Conservation (phyloP, 2,888 invertebrate genomes). For the Octodonta nipae region DNA sequence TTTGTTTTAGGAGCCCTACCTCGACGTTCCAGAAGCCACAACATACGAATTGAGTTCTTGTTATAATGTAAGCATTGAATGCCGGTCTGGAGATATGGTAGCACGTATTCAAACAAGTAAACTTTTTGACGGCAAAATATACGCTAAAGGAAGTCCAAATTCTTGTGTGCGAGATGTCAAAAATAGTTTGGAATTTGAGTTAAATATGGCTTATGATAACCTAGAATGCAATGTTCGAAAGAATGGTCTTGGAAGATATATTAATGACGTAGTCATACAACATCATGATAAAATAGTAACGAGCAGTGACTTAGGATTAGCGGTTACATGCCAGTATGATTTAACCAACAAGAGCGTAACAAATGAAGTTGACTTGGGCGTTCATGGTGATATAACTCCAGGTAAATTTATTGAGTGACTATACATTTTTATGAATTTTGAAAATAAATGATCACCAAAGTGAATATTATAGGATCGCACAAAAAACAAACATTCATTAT, state of each 20-base stretch:
- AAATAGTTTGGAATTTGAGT: slow-evolving; percentile 76
- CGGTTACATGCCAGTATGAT: slow-evolving; percentile 88
- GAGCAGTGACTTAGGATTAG: slow-evolving; percentile 81
- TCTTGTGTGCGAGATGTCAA: slow-evolving; percentile 83
- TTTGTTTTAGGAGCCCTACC: slow-evolving; percentile 62
- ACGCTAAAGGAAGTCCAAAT: slow-evolving; percentile 87
- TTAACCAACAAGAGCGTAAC: slow-evolving; percentile 86
- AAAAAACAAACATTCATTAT: too few relatives aligned
- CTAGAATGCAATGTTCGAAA: slow-evolving; percentile 85
- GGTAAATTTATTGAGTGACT: too few relatives aligned
- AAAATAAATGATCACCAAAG: too few relatives aligned
- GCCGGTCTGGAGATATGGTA: slow-evolving; percentile 83
- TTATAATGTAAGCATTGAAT: slow-evolving; percentile 88
- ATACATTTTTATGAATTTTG: too few relatives aligned
- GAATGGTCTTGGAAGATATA: slow-evolving; percentile 60
- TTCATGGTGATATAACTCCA: slow-evolving; percentile 64
- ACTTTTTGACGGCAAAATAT: slow-evolving; percentile 86
- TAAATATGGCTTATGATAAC: slow-evolving; percentile 84
- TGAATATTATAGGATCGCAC: too few relatives aligned
- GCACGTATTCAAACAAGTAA: slow-evolving; percentile 84
- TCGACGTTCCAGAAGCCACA: slow-evolving; percentile 80
- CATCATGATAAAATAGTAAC: slow-evolving; percentile 93
- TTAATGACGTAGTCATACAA: slow-evolving; percentile 87
- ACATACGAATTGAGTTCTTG: slow-evolving; percentile 87
- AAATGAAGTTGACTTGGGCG: slow-evolving; percentile 80